Base-by-base conservation (phyloP, 2,113 vertebrate genomes). In the Rhabdomys dilectus region DNA sequence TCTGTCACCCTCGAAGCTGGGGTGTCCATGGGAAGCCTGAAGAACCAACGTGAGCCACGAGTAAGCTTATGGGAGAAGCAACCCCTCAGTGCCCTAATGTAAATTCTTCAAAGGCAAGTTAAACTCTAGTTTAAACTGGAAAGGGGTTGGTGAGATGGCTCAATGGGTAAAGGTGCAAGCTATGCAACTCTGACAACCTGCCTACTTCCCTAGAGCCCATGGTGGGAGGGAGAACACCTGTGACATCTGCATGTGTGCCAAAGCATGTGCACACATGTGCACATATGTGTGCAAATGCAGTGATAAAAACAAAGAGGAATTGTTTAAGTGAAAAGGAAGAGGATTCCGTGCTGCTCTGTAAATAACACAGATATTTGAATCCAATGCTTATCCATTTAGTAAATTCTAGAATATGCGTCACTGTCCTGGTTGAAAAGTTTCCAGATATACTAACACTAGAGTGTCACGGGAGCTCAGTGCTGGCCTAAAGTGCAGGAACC, bases 361-460 rank as follows among this genome's bases (percentile, higher is more conserved):
- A 97, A n/a, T 16, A 96, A 86, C 91, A 97, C 73, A 89, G 39
- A 97, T 86, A 97, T 97, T 80, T 81, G 91, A 97, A 95, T 91
- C 95, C 96, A 96, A 98, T 94, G 95, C 93, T 98, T 95, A 97
- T 78, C 93, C 51, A 91, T 91, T 96, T 73, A 96, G 97, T 96
- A 95, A 96, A 98, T 96, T 98, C 94, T 96, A 98, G 96, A 97
- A 93, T 60, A 85, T 73, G 97, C 90, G 60, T 80, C 91, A 89
- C 66, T 96, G 93, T 92, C 95, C 96, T 97, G 77, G 96, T 96
- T 96, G 92, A 91, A 98, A 97, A n/a, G 82, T 91, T 96, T 98
- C 85, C 76, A 96, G 97, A 96, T 95, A 95, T 24, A 68, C 42
- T 76, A 77, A 98, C 96, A 97, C 76, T 89, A 21, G 42, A 31